Evolutionary conservation across 35 echinoderm and acorn worm species (phyloP).

Genomic region (Ptychodera flava): DNA sequence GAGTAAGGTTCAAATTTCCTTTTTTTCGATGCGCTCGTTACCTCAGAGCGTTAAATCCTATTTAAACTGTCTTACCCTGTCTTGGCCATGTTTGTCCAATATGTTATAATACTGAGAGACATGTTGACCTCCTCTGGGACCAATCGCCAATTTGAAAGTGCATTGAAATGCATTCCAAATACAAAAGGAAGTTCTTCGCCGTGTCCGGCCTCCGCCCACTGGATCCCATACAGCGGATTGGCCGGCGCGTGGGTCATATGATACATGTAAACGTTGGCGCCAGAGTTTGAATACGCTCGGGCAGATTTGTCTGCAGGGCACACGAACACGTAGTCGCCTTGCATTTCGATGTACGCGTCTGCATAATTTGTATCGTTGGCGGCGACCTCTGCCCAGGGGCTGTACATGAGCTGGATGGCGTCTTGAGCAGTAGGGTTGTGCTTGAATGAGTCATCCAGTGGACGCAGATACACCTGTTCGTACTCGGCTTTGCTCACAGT

Average conservation of each 20-base stretch:
- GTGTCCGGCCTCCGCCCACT: background rate
- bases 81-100: too few species aligned
- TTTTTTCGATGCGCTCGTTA: too few species aligned
- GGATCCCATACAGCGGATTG: background rate
- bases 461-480: background rate
- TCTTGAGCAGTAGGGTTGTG: background rate
- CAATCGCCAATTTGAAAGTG: too few species aligned
- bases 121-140: too few species aligned
- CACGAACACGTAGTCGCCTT: constrained; percentile 3
- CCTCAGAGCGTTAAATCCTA: too few species aligned
- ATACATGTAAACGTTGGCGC: constrained; percentile 9
- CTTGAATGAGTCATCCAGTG: background rate
- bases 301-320: background rate
- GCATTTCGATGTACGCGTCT: background rate
- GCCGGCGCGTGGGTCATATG: constrained; percentile 10
- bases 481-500: background rate
- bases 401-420: background rate
- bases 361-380: background rate
- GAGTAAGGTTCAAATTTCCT: too few species aligned
- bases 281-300: background rate
- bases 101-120: too few species aligned
- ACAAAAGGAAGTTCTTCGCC: background rate
- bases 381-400: background rate
- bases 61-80: too few species aligned
- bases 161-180: too few species aligned